A percentile compares a stretch with the other conserved stretches of the same genome.
phyloP scores from a whole-genome alignment of 2,888 invertebrate species.

The Melanostoma scalare region DNA sequence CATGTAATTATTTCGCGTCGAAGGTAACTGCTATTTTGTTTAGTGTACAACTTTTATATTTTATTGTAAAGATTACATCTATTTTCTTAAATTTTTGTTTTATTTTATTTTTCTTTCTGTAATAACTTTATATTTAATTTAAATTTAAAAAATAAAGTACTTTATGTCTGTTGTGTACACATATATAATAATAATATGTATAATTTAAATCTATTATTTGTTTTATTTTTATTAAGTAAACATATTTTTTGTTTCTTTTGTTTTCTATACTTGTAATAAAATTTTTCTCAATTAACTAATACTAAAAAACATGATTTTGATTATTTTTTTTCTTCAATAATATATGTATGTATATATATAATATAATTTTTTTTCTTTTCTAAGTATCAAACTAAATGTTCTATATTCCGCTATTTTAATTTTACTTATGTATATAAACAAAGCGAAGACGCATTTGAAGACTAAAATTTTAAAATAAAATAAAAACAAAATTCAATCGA shows the following conservation, averaged over 20 bases:
- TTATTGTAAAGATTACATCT: slow-evolving; percentile 23
- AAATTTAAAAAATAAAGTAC: slow-evolving; percentile 62
- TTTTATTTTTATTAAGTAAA: slow-evolving; percentile 60
- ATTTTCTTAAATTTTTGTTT: not conserved
- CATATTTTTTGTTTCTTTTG: slow-evolving; percentile 35
- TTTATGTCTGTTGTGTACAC: slow-evolving; percentile 44
- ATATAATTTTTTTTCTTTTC: slow-evolving; percentile 47
- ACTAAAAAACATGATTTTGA: slow-evolving; percentile 65
- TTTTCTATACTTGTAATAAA: slow-evolving; percentile 50
- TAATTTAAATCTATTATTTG: slow-evolving; percentile 58
- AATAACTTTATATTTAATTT: slow-evolving; percentile 45
- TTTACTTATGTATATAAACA: slow-evolving; percentile 38
- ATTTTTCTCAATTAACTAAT: slow-evolving; percentile 60
- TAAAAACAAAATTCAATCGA: slow-evolving; percentile 37
- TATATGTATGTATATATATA: slow-evolving; percentile 57
- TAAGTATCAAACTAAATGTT: slow-evolving; percentile 62
- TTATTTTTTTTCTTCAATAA: slow-evolving; percentile 38
- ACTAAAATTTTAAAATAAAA: slow-evolving; percentile 40
- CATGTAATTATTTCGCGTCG: slow-evolving; percentile 46
- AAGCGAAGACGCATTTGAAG: slow-evolving; percentile 62
- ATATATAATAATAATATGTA: slow-evolving; percentile 61
- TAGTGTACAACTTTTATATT: slow-evolving; percentile 40
- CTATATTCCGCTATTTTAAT: slow-evolving; percentile 50
- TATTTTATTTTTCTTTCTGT: slow-evolving; percentile 23
- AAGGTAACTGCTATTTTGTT: slow-evolving; percentile 46